Conservation (phyloP, 2,113 vertebrate genomes). For the Lepisosteus osseus region DNA sequence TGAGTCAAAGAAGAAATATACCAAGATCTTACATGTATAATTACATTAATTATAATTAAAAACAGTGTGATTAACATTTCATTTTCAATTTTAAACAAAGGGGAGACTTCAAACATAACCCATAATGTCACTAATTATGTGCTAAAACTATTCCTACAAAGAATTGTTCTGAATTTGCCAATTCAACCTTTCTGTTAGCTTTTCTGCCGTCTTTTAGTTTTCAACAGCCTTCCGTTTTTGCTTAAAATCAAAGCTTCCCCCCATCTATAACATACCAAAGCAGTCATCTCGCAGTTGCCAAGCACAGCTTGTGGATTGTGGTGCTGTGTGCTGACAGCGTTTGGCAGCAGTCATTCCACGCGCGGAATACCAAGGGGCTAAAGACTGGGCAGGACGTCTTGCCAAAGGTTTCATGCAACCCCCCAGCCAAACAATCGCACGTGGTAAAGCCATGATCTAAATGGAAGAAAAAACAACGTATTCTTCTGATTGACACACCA, state of each 20-base stretch:
- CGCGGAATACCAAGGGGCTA: neutral
- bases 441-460: conserved; percentile 28
- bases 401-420: neutral
- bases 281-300: conserved; percentile 37
- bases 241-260: neutral
- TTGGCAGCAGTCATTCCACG: neutral
- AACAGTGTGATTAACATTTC: too few species aligned
- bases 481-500: neutral
- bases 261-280: conserved; percentile 49
- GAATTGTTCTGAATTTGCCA: neutral
- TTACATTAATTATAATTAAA: too few species aligned
- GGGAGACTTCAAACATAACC: neutral
- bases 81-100: neutral
- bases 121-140: neutral
- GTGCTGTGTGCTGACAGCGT: conserved; percentile 26
- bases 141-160: neutral
- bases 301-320: conserved; percentile 17
- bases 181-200: too few species aligned
- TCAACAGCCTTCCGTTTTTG: neutral
- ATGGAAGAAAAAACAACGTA: neutral
- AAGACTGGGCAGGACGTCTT: neutral
- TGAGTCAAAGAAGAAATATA: too few species aligned
- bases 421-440: conserved; percentile 25
- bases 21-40: too few species aligned
- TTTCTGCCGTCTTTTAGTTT: too few species aligned